Conservation (phyloP, 2,888 invertebrate genomes). For the Tetanocera ferruginea region DNA sequence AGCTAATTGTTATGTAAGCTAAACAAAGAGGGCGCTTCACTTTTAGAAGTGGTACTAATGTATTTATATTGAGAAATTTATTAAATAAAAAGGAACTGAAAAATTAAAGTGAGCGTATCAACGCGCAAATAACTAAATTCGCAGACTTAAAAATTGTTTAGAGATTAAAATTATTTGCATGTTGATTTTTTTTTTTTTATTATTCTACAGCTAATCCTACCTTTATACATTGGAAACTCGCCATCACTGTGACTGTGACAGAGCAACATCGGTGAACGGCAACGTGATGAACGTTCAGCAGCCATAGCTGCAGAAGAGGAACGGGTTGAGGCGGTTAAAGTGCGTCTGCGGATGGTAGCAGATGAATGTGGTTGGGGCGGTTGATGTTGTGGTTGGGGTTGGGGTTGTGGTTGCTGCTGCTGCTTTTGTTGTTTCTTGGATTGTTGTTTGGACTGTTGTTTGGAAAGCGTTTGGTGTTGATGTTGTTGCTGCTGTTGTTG, state of each 20-base stretch:
- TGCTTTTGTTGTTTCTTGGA: slow-evolving; percentile 41
- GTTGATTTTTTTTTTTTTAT: too few species aligned
- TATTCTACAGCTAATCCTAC: slow-evolving; percentile 69
- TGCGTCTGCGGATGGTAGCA: slow-evolving; percentile 26
- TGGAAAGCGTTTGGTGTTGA: slow-evolving; percentile 41
- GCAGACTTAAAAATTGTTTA: too few species aligned
- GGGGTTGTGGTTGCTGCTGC: slow-evolving; percentile 39
- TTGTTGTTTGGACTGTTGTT: slow-evolving; percentile 43
- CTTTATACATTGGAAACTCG: slow-evolving; percentile 87
- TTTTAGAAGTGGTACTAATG: too few species aligned
- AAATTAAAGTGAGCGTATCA: too few species aligned
- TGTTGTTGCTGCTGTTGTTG: slow-evolving; percentile 38
- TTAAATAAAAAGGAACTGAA: too few species aligned
- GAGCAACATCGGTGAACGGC: slow-evolving; percentile 83
- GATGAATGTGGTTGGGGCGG: slow-evolving; percentile 38
- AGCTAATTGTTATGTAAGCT: too few species aligned
- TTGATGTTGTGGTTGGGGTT: slow-evolving; percentile 56
- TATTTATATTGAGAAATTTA: too few species aligned
- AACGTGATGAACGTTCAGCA: slow-evolving; percentile 71
- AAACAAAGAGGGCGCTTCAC: too few species aligned
- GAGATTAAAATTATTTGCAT: too few species aligned
- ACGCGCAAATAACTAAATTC: too few species aligned
- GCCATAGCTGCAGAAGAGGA: slow-evolving; percentile 40
- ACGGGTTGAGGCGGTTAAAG: slow-evolving; percentile 25
- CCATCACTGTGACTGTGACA: slow-evolving; percentile 89